Conservation (phyloP, 2,888 invertebrate species). For the Halictus ligatus region DNA sequence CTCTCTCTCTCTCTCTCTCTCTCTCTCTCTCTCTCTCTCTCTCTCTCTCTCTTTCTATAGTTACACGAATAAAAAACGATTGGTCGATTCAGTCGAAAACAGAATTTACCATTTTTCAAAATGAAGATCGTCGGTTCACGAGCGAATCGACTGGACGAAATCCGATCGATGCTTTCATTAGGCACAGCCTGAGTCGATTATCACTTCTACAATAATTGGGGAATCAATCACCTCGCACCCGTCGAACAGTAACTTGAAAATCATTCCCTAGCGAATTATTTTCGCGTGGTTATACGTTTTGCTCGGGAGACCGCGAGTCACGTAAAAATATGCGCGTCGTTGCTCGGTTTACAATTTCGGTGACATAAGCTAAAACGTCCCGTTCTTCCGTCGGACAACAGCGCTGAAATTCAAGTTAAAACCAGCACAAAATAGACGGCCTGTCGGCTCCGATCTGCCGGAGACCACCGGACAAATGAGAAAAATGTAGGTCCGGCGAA, state of each 20-base stretch:
- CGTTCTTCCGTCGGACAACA: background rate
- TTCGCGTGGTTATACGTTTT: background rate
- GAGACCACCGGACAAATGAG: background rate
- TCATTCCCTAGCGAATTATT: background rate
- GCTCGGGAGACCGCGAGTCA: background rate
- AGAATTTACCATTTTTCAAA: background rate
- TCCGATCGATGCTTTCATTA: background rate
- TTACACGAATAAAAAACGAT: background rate
- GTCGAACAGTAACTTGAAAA: background rate
- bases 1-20: background rate
- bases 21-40: background rate
- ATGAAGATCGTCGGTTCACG: background rate
- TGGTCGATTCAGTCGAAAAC: slow-evolving; percentile 36
- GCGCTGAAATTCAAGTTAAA: background rate
- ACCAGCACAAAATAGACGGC: background rate
- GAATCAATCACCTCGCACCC: background rate
- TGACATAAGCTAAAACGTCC: background rate
- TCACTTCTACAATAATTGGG: background rate
- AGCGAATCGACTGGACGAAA: slow-evolving; percentile 31
- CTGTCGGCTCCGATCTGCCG: background rate
- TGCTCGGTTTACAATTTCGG: background rate
- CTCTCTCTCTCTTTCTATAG: background rate
- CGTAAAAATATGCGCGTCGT: background rate
- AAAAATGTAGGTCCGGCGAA: background rate
- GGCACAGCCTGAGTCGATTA: background rate